A percentile compares a stretch with the other conserved stretches of the same genome.
Evolutionary conservation across 2,113 vertebrate genomes (phyloP).

Genomic region (Pterocles gutturalis): DNA sequence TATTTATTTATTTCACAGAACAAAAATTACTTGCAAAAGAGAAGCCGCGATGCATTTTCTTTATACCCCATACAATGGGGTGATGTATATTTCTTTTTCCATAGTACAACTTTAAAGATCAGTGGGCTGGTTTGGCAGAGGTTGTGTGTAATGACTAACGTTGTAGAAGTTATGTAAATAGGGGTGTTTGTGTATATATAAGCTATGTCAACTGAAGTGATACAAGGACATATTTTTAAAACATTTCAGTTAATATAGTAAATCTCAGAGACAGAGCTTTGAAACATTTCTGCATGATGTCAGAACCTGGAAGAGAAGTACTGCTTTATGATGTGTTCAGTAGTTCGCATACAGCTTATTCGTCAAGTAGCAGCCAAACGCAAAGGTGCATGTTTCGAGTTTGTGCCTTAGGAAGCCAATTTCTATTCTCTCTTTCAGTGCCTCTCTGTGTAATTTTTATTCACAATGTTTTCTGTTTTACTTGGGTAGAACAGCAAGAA

Average conservation of each 20-base stretch:
- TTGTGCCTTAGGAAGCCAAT: not conserved
- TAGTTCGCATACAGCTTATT: not conserved
- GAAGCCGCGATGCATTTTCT: not conserved
- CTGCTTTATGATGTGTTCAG: not conserved
- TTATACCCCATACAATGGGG: not conserved
- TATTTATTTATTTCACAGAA: not conserved
- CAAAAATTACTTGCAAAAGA: not conserved
- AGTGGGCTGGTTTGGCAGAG: not conserved
- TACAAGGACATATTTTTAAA: not conserved
- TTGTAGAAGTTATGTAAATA: conserved; percentile 53
- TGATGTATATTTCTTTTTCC: not conserved
- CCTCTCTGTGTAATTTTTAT: not conserved
- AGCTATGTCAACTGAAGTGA: not conserved
- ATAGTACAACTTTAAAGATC: not conserved
- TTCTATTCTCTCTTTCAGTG: not conserved
- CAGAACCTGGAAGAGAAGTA: not conserved
- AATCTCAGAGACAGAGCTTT: conserved; percentile 28
- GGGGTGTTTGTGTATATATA: not conserved
- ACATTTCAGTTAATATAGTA: conserved; percentile 13
- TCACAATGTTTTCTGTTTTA: not conserved
- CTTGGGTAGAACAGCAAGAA: not conserved
- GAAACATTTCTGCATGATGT: not conserved
- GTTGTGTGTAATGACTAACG: not conserved
- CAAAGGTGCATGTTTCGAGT: not conserved
- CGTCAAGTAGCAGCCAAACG: not conserved